Base-by-base conservation (phyloP, 2,888 invertebrate species). In the Drosophila demipolita region DNA sequence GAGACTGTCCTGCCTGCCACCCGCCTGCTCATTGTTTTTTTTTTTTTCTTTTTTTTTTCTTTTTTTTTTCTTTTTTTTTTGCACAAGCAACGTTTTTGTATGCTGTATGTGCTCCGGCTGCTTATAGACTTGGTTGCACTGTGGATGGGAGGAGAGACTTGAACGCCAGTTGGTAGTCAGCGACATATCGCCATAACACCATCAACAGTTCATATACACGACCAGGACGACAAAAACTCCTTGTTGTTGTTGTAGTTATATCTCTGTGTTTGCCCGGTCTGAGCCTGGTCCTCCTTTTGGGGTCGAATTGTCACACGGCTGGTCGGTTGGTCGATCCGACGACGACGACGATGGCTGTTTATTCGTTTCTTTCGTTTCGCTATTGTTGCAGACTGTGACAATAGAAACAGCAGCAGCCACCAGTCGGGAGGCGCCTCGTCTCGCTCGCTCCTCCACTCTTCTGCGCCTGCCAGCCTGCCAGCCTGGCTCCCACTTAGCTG, bases 181-280 rank as follows among this genome's bases (percentile, higher is more conserved):
- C 89, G 87, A 82, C 84, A 91, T 90, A 90, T 91, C 89, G 80
- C 84, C 83, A 84, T 89, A 90, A 84, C 89, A 89, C 89, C 87
- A 89, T 85, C 86, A 89, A 78, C 89, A 86, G 89, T 86, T 88
- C 83, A 81, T 83, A 78, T 74, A 69, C 36, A 73, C 66, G 68
- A 64, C 45, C 57, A 68, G 64, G 79, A 82, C 65, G 62, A 71
- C 74, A 78, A 67, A 67, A 68, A 63, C 77, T 70, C 48, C 49
- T 66, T 52, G 58, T 63, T 49, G 54, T 53, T 73, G 29, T 54
- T 65, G 42, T 38, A 71, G 29, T 59, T 66, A 49, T 64, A 67
- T 68, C 23, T 23, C 23, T 20, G 45, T 45, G 60, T 9, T 55
- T 48, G 59, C 49, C 52, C 29, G 57, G 33, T 52, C 63, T 63